Conservation (phyloP, 2,888 invertebrate genomes). For the Nezara viridula region DNA sequence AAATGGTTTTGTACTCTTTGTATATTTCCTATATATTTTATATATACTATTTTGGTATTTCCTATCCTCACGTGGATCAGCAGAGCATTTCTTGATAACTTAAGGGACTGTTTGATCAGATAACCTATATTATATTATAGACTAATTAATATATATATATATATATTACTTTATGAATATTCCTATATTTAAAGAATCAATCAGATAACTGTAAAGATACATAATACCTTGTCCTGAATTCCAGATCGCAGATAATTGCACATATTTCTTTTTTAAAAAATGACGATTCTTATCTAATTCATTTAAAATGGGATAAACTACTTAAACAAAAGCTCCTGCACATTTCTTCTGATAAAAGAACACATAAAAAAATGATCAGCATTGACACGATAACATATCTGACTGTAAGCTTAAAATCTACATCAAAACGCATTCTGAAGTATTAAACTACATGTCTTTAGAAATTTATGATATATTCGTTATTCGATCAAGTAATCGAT, state of each 20-base stretch:
- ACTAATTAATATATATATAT: no score
- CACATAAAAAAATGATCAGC: neutral
- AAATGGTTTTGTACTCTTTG: no score
- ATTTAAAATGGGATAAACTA: neutral
- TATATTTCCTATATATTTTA: no score
- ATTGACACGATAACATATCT: neutral
- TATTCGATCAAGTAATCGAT: neutral
- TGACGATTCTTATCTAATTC: neutral
- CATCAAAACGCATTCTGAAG: neutral
- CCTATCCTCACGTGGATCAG: no score
- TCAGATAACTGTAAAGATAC: no score
- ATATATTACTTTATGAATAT: no score
- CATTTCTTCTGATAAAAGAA: neutral
- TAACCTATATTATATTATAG: no score
- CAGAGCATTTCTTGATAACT: no score
- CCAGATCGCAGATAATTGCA: neutral
- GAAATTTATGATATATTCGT: neutral
- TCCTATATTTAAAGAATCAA: no score
- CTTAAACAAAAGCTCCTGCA: slow-evolving; percentile 2
- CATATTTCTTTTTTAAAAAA: neutral
- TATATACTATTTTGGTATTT: no score
- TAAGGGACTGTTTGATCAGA: no score
- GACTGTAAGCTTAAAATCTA: neutral
- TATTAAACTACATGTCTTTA: neutral
- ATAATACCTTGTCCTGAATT: neutral